Evolutionary conservation across 2,888 invertebrate genomes (phyloP), one percentile per base, ranked within the genome.

Genomic region (Didymodactylos carnosus): DNA sequence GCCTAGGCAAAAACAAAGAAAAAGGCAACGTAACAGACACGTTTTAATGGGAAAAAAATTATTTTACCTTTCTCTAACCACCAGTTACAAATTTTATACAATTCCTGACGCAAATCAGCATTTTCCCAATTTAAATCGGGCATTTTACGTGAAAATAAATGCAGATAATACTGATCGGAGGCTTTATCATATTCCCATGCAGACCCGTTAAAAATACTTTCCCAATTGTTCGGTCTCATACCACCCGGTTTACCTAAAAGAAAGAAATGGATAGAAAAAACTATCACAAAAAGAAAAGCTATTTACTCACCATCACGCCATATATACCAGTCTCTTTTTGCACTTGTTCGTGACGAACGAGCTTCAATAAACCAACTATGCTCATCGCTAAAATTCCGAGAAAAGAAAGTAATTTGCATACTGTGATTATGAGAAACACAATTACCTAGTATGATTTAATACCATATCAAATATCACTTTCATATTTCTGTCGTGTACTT

Each of bases 271-370:
- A n/a, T n/a, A n/a, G n/a, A n/a, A n/a, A n/a, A n/a, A n/a, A n/a
- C n/a, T n/a, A n/a, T n/a, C n/a, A n/a, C n/a, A n/a, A n/a, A n/a
- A n/a, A n/a, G n/a, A n/a, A n/a, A n/a, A n/a, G n/a, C n/a, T n/a
- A n/a, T n/a, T n/a, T n/a, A n/a, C n/a, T n/a, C n/a, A n/a, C 82
- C 83, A 78, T 88, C 86, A 27, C 82, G 82, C 93, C 92, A 94
- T 39, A 91, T 86, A 81, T 92, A 92, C 81, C 88, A 92, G 78
- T 89, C 86, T 0, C 85, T 86, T 80, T 87, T 91, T 8, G 62
- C 35, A 4, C 25, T 76, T 8, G 78, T 78, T 41, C 76, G 78
- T 8, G 70, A 71, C 27, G 75, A 43, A 39, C 70, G 72, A 75
- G 81, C 80, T 73, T 79, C 77, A 62, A 74, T 41, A 83, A 94